phyloP scores from a whole-genome alignment of 2,797 vertebrate species.

The Microcaecilia unicolor region DNA sequence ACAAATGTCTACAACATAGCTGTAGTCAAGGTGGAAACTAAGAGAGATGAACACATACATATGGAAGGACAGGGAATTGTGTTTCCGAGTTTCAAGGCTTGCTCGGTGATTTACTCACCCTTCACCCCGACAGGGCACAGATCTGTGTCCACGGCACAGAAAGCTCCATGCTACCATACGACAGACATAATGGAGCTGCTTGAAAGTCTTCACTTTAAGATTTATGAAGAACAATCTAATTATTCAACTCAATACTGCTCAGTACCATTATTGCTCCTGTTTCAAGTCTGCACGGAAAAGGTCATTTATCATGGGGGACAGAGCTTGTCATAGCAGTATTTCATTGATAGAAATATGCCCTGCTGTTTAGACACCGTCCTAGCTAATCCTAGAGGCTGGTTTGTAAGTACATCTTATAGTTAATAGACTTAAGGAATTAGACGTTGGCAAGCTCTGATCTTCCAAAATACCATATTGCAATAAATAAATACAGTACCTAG shows the following conservation, averaged over 20 bases:
- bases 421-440: conserved; percentile 16
- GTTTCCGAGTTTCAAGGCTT: conserved; percentile 10
- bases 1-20: too few species aligned
- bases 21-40: too few species aligned
- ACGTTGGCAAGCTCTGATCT: background rate
- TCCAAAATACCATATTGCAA: conserved; percentile 10
- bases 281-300: conserved; percentile 41
- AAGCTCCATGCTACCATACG: conserved; percentile 25
- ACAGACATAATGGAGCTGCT: conserved; percentile 34
- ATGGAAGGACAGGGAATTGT: too few species aligned
- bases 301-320: conserved; percentile 41
- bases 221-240: conserved; percentile 51
- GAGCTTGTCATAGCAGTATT: conserved; percentile 30
- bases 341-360: conserved; percentile 34
- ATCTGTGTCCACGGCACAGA: conserved; percentile 27
- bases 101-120: conserved; percentile 22
- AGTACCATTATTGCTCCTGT: conserved; percentile 36
- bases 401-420: conserved; percentile 28
- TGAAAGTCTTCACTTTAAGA: conserved; percentile 32
- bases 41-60: too few species aligned
- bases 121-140: background rate
- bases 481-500: background rate
- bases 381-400: conserved; percentile 15
- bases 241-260: conserved; percentile 43
- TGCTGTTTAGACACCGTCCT: conserved; percentile 25